Evolutionary conservation across 1,140 invertebrate species (phyloP), one percentile per base, ranked within the genome.

Genomic region (Drosophila leontia): DNA sequence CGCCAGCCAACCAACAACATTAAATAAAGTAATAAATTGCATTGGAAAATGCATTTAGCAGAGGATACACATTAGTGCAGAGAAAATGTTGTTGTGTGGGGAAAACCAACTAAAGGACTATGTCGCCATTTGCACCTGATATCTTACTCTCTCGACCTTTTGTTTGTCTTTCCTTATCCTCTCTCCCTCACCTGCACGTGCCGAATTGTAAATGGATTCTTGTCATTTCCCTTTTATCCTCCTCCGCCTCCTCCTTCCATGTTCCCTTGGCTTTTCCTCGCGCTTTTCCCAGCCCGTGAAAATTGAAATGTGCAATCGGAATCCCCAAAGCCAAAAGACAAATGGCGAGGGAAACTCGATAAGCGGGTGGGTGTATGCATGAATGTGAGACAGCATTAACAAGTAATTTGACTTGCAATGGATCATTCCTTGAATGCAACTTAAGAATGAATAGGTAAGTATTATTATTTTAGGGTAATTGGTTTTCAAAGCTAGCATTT

Each of bases 201-300:
- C 72, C 67, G 70, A 81, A 75, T 61, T 78, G 78, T 75, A 84
- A 85, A 84, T 84, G 77, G 82, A 80, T 75, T 64, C 50, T 75
- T 63, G 59, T 57, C 59, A 32, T 56, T 64, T 45, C 19, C 19
- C 47, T 11, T 23, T 2, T 4, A 15, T 55, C 19, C 17, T 3
- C 2, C 13, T 41, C 9, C 29, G 3, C 3, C 51, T 9, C 17
- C 17, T 1, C 6, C 26, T 6, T 5, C 0, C 1, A 3, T 0
- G 8, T n/a, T 42, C 19, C 29, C 60, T 34, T 71, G 75, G 55
- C 47, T 51, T 58, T 50, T 60, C 41, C 67, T 26, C 53, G 19
- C 48, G 47, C 34, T 23, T 47, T 39, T 17, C 29, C 65, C 47
- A 34, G 11, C 12, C 35, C 51, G 15, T 56, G 32, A 17, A 75